Percentiles rank a stretch among this genome's conserved stretches.
phyloP scores from a whole-genome alignment of 92 coral and sea anemone genomes.

The Pocillopora meandrina region DNA sequence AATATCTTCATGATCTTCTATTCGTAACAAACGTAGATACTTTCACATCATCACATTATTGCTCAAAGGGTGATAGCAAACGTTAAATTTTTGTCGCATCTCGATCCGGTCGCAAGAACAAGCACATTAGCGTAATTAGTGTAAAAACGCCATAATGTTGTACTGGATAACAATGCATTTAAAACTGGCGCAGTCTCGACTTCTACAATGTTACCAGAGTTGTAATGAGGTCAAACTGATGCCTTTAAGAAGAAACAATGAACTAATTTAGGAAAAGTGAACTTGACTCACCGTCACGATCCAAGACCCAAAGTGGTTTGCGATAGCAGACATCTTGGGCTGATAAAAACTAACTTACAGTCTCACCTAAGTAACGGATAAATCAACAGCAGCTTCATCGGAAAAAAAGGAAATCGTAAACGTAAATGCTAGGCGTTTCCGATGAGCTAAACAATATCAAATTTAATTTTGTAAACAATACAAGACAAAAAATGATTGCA shows the following conservation, averaged over 20 bases:
- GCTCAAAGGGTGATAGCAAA: no score
- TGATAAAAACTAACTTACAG: neutral
- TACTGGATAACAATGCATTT: neutral
- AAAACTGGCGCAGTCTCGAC: neutral
- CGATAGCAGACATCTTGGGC: constrained; percentile 17
- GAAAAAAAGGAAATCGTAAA: neutral
- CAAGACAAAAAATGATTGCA: neutral
- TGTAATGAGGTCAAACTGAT: no score
- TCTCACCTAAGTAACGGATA: neutral
- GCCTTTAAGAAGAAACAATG: neutral
- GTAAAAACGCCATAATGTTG: no score
- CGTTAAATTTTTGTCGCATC: no score
- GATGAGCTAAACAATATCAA: neutral
- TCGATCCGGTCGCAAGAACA: no score
- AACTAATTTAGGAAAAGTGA: neutral
- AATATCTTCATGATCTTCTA: no score
- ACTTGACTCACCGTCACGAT: constrained; percentile 5
- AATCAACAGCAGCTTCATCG: neutral
- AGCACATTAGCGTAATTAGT: no score
- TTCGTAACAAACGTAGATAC: no score
- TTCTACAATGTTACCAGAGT: neutral
- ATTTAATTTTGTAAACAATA: constrained; percentile 20
- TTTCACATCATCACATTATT: no score
- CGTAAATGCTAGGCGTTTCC: neutral
- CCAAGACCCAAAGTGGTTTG: constrained; percentile 11